Evolutionary conservation across 1,140 invertebrate species (phyloP), one percentile per base, ranked within the genome.

Genomic region (Euwallacea similis): DNA sequence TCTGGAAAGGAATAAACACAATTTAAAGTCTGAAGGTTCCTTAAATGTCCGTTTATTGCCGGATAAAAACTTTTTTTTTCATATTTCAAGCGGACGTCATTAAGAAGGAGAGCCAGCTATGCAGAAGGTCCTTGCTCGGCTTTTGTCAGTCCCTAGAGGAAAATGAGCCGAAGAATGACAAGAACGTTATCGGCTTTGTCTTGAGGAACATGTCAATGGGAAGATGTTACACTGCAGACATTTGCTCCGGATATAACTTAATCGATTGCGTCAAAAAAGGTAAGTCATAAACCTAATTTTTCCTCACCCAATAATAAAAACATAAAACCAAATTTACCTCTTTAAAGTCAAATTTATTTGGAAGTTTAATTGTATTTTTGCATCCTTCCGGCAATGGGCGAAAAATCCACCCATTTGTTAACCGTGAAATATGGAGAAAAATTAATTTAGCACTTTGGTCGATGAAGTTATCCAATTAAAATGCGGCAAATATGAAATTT

Each of bases 161-260:
- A 33, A 33, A 33, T 33, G 55, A 59, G n/a, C 2, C 8, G 8
- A 42, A 59, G 10, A 11, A 71, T 58, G 61, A 71, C 33, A 59
- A 33, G 46, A 44, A 65, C 42, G 59, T 71, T 50, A 44, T 71
- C 16, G 7, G 15, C 2, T 71, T 71, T 50, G 70, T 58, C 33
- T 58, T 69, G 15, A 66, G 66, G 42, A 73, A 71, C 55, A 64
- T 75, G 67, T 64, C 71, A 8, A 43, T 64, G 42, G 47, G 62
- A 68, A 47, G 64, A 54, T 76, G 63, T 69, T 75, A 63, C 60
- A 73, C 73, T 21, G 59, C 73, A 16, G 73, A 76, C 58, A 71
- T 73, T 54, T 47, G 55, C 16, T 64, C 66, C 9, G 71, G 69
- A 58, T 69, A 72, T 50, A 76, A 16, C 42, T 60, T 74, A 8